Conservation (phyloP, 2,888 invertebrate species). For the Carcina quercana region DNA sequence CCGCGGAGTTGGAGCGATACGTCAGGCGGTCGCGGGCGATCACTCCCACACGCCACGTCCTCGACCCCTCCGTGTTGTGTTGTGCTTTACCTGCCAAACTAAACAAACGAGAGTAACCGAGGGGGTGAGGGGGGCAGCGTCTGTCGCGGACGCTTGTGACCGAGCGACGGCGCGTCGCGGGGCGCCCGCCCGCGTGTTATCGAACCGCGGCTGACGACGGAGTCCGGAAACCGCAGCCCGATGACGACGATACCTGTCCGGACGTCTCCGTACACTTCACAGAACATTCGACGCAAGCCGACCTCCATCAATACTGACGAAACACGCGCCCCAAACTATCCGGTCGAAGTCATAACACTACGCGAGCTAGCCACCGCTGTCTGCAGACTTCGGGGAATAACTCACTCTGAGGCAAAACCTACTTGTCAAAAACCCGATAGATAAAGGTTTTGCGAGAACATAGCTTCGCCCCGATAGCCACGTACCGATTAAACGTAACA, state of each 20-base stretch:
- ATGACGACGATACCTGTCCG: constrained; percentile 18
- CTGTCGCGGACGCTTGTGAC: constrained; percentile 27
- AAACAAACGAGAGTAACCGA: constrained; percentile 34
- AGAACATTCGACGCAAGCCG: constrained; percentile 29
- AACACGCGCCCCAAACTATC: constrained; percentile 18
- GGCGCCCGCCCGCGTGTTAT: constrained; percentile 39
- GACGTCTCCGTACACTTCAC: constrained; percentile 22
- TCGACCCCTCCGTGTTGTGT: constrained; percentile 32
- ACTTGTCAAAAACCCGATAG: constrained; percentile 20
- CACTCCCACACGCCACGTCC: constrained; percentile 32
- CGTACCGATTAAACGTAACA: constrained; percentile 42
- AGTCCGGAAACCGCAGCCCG: constrained; percentile 42
- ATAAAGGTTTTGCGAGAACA: constrained; percentile 15
- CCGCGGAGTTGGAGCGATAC: constrained; percentile 34
- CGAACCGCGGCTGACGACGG: constrained; percentile 8
- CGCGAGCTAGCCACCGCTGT: constrained; percentile 21
- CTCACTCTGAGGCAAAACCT: constrained; percentile 4
- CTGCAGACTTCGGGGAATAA: background rate
- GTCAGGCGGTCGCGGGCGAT: constrained; percentile 27
- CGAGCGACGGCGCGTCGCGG: constrained; percentile 42
- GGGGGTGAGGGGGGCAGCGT: constrained; percentile 19
- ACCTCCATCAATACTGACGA: constrained; percentile 40
- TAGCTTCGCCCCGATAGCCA: constrained; percentile 19
- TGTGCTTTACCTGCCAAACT: constrained; percentile 60
- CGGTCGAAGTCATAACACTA: constrained; percentile 34